Evolutionary conservation across 1,140 invertebrate species (phyloP).

Genomic region (Drosophila orosa): DNA sequence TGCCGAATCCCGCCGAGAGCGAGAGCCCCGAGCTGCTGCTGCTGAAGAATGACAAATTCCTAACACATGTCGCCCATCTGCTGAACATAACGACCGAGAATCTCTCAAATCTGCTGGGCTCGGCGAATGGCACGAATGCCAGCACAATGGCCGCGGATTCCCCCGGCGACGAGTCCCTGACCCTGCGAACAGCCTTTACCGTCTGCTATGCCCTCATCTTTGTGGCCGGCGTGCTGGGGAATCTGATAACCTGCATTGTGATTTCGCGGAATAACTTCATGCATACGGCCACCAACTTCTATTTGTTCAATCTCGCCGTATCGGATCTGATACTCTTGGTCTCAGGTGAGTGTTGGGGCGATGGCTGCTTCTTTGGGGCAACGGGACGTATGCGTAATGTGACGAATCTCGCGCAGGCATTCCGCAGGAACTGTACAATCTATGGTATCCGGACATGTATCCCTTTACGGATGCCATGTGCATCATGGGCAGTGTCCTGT

Average conservation of each 20-base stretch:
- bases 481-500: slow-evolving; percentile 89
- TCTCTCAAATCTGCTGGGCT: slow-evolving; percentile 69
- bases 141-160: slow-evolving; percentile 36
- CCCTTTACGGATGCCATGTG: slow-evolving; percentile 91
- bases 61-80: slow-evolving; percentile 77
- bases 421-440: slow-evolving; percentile 90
- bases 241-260: slow-evolving; percentile 93
- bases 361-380: not conserved
- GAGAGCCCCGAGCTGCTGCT: slow-evolving; percentile 64
- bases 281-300: slow-evolving; percentile 93
- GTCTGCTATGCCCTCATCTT: slow-evolving; percentile 91
- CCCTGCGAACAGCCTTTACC: slow-evolving; percentile 87
- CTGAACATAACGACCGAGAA: slow-evolving; percentile 79
- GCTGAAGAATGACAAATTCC: slow-evolving; percentile 71
- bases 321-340: slow-evolving; percentile 93
- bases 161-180: slow-evolving; percentile 84
- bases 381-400: slow-evolving; percentile 48
- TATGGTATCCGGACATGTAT: slow-evolving; percentile 91
- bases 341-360: slow-evolving; percentile 76
- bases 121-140: slow-evolving; percentile 48
- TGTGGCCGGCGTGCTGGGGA: slow-evolving; percentile 91
- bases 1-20: slow-evolving; percentile 8
- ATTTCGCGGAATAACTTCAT: slow-evolving; percentile 91
- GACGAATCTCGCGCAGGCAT: slow-evolving; percentile 85
- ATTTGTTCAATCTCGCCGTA: slow-evolving; percentile 93